Conservation (phyloP, 2,797 vertebrate species). For the Sebastes flavidus region DNA sequence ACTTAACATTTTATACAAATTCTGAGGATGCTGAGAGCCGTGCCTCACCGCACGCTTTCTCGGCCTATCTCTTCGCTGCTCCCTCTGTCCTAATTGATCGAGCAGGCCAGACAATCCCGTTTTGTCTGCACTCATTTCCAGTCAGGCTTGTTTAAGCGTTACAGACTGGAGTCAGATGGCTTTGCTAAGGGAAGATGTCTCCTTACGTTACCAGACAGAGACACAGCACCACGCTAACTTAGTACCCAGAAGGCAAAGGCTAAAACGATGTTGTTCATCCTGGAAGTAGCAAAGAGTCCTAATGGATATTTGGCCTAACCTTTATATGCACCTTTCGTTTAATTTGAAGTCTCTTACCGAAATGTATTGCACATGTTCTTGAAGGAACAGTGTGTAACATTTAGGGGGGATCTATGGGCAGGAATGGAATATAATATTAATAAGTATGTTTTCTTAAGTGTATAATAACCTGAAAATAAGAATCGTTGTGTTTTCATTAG, state of each 20-base stretch:
- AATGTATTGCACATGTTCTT: background rate
- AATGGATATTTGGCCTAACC: background rate
- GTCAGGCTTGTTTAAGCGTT: constrained; percentile 78
- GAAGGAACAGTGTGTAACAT: fast-evolving
- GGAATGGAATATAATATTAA: too few relatives aligned
- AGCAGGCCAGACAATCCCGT: constrained; percentile 72
- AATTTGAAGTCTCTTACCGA: background rate
- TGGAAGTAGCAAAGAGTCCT: constrained; percentile 1
- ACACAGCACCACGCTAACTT: constrained; percentile 35
- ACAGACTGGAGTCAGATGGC: constrained; percentile 78
- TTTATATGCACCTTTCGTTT: background rate
- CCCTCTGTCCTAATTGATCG: constrained; percentile 75
- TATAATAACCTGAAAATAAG: too few relatives aligned
- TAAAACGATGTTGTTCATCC: constrained; percentile 17
- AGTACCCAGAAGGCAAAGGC: constrained; percentile 30
- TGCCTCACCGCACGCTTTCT: constrained; percentile 55
- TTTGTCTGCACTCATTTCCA: constrained; percentile 79
- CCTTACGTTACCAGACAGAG: constrained; percentile 66
- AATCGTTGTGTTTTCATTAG: too few relatives aligned
- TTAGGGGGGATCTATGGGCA: too few relatives aligned
- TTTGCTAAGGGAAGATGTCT: constrained; percentile 67
- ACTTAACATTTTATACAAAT: constrained; percentile 75
- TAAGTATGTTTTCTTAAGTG: too few relatives aligned
- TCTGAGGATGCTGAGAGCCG: constrained; percentile 65
- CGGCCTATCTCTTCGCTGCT: constrained; percentile 49